Percentiles rank a stretch among this genome's conserved stretches.
phyloP scores from a whole-genome alignment of 2,113 vertebrate species.

The Sigmodon hispidus region DNA sequence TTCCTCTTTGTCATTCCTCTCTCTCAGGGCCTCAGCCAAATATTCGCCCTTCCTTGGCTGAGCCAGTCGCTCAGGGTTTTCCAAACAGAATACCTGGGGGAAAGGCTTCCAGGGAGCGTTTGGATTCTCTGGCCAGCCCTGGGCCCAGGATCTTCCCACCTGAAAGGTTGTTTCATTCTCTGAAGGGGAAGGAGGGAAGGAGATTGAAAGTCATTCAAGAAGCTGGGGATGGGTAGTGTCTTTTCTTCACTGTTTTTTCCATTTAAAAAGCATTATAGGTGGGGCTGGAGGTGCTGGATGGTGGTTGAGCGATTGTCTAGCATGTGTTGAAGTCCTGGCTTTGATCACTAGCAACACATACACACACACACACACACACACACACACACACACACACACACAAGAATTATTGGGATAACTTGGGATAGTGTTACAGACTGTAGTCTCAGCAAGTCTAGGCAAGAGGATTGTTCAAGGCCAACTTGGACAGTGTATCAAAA shows the following conservation, averaged over 20 bases:
- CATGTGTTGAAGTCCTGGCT: background rate
- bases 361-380: background rate
- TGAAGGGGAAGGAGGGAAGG: background rate
- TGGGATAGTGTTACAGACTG: background rate
- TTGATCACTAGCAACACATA: background rate
- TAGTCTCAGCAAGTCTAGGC: background rate
- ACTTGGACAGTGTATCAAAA: background rate
- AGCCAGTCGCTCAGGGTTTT: constrained; percentile 55
- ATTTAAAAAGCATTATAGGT: constrained; percentile 34
- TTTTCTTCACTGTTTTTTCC: constrained; percentile 16
- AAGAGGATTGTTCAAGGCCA: background rate
- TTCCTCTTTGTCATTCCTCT: constrained; percentile 82
- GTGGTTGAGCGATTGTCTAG: background rate
- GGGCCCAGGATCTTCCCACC: background rate
- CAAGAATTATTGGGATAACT: background rate
- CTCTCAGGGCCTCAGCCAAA: constrained; percentile 80
- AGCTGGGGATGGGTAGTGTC: background rate
- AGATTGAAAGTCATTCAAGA: background rate
- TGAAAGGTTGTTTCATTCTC: background rate
- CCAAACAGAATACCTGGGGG: background rate
- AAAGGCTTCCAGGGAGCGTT: background rate
- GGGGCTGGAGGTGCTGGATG: background rate
- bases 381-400: background rate
- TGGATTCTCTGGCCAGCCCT: background rate
- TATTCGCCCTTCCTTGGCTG: constrained; percentile 51